A percentile compares a stretch with the other conserved stretches of the same genome.
phyloP scores from a whole-genome alignment of 2,797 vertebrate species.

The Malurus leucopterus region DNA sequence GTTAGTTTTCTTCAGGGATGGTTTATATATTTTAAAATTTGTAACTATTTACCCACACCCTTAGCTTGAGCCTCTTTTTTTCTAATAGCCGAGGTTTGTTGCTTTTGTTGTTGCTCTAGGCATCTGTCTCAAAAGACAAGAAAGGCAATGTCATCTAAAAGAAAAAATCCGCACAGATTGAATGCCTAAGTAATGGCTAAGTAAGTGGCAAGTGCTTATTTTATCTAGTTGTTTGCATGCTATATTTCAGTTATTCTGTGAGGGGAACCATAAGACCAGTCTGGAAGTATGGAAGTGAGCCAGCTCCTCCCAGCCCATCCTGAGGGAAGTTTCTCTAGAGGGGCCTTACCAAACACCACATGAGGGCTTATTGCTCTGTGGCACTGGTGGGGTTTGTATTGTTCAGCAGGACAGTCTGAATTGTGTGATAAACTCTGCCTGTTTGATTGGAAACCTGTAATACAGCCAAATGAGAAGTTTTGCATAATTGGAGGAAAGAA shows the following conservation, averaged over 20 bases:
- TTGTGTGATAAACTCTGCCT: background rate
- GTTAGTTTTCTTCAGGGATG: background rate
- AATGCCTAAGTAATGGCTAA: background rate
- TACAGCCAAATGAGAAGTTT: background rate
- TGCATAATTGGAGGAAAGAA: background rate
- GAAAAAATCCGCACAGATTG: background rate
- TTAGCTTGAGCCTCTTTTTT: background rate
- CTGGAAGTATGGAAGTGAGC: background rate
- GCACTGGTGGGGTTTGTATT: background rate
- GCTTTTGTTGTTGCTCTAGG: background rate
- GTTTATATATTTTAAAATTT: background rate
- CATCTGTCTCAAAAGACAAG: background rate
- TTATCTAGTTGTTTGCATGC: background rate
- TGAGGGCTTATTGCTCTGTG: rapidly evolving
- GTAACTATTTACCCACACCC: rapidly evolving
- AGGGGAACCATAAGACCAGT: background rate
- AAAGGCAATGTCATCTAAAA: background rate
- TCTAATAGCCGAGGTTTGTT: background rate
- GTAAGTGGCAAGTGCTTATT: background rate
- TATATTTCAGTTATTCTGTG: background rate
- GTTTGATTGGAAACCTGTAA: background rate
- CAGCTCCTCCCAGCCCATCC: background rate
- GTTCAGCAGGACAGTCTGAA: background rate
- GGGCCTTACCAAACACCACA: background rate
- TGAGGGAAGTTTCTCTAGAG: background rate